Conservation (phyloP, 2,888 invertebrate genomes). For the Tinea pellionella region DNA sequence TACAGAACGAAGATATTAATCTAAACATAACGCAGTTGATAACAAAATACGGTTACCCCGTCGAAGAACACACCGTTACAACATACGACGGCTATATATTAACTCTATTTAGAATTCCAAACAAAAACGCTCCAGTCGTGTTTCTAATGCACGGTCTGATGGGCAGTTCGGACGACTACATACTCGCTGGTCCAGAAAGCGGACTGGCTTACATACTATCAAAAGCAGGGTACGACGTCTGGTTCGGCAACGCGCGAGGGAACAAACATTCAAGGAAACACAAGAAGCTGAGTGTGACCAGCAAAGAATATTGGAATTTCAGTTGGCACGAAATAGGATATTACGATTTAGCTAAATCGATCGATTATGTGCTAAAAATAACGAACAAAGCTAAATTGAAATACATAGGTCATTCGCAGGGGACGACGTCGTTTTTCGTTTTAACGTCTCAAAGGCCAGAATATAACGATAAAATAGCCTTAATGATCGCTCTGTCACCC, state of each 20-base stretch:
- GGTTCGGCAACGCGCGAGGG: constrained; percentile 84
- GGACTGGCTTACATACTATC: constrained; percentile 60
- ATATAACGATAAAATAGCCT: constrained; percentile 65
- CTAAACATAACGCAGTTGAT: constrained; percentile 29
- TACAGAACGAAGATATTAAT: constrained; percentile 32
- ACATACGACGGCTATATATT: constrained; percentile 43
- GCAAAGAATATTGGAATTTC: constrained; percentile 73
- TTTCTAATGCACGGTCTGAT: constrained; percentile 49
- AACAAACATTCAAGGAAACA: constrained; percentile 74
- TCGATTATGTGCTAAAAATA: constrained; percentile 73
- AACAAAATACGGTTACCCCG: constrained; percentile 33
- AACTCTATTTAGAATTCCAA: constrained; percentile 36
- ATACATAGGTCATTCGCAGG: constrained; percentile 80
- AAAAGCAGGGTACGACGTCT: constrained; percentile 76
- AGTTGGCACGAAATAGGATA: constrained; percentile 85
- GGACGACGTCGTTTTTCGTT: constrained; percentile 70
- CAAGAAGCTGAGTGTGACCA: constrained; percentile 33
- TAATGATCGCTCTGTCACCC: constrained; percentile 70
- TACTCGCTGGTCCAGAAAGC: constrained; percentile 35
- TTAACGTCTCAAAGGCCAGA: constrained; percentile 63
- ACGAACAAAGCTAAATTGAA: constrained; percentile 67
- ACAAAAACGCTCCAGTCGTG: constrained; percentile 29
- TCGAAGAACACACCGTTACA: constrained; percentile 31
- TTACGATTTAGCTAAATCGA: constrained; percentile 82
- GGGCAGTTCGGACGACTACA: constrained; percentile 43